Conservation (phyloP, 2,797 vertebrate species). For the Acanthurus lineatus region DNA sequence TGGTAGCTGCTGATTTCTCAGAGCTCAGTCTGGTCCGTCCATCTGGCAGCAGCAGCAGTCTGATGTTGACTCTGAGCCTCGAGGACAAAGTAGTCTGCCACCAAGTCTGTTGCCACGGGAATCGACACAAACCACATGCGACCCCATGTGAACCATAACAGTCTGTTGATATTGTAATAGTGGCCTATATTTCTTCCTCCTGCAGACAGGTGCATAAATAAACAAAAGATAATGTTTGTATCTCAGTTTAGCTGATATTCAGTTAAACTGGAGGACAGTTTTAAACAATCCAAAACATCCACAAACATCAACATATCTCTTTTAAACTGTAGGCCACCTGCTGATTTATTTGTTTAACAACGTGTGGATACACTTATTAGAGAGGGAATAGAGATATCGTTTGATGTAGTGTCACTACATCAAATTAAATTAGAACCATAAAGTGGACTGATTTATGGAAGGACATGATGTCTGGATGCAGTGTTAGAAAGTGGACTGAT, state of each 20-base stretch:
- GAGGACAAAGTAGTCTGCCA: slow-evolving; percentile 16
- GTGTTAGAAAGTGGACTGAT: too few species aligned
- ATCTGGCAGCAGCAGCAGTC: slow-evolving; percentile 33
- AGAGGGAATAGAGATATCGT: neutral
- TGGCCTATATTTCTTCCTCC: neutral
- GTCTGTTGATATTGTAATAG: neutral
- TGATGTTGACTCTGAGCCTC: slow-evolving; percentile 37
- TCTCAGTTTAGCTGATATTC: neutral
- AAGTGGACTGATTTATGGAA: slow-evolving; percentile 1
- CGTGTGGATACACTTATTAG: neutral
- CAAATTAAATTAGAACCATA: slow-evolving; percentile 3
- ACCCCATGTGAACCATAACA: slow-evolving; percentile 13
- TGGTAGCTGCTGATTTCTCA: slow-evolving; percentile 1
- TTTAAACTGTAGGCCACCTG: neutral
- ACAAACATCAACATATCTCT: neutral
- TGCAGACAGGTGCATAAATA: neutral
- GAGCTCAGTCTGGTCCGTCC: slow-evolving; percentile 1
- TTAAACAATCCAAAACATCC: neutral
- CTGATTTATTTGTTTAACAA: neutral
- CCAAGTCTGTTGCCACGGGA: slow-evolving; percentile 14
- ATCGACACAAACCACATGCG: slow-evolving; percentile 16
- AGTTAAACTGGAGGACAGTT: neutral
- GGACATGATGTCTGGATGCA: slow-evolving; percentile 6
- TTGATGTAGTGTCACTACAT: neutral
- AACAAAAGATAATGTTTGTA: neutral